Base-by-base conservation (phyloP, 2,113 vertebrate genomes). In the Axis porcinus region DNA sequence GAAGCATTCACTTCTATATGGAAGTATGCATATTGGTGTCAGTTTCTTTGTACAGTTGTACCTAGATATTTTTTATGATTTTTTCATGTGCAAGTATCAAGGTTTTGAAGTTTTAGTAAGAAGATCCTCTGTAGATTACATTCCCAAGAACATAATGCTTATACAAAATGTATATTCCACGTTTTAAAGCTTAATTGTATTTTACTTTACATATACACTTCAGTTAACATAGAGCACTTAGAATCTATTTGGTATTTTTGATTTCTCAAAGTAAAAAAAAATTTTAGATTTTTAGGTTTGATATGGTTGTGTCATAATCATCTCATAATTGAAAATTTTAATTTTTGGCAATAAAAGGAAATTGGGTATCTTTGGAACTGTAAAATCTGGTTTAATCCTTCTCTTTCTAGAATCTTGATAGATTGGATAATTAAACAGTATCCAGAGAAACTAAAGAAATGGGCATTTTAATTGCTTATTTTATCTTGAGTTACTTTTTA, bases 141-240 rank as follows among this genome's bases (percentile, higher is more conserved):
- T 99, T 99, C 99, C 99, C 98, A 97, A 92, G 97, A 98, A 98
- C 98, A 96, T 98, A 99, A 98, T 97, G 97, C 98, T 98, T 99
- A 99, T 98, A 99, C 98, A 97, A 98, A 99, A 97, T 95, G 98
- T 98, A 98, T 99, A 99, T 98, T 98, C 98, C 97, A 98, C 92
- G 74, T 99, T 98, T 98, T 97, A 98, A 99, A 98, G 97, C 98
- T 98, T 98, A 98, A 98, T 98, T 99, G 98, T 99, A 98, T 98
- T 95, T 99, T 98, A 97, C 98, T 98, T 98, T 99, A 91, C 98
- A 84, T 98, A 97, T 94, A 98, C 98, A 97, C 97, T 98, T 86
- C 98, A 97, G 97, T 99, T 99, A 99, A 99, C 98, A 97, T 99
- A 98, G 98, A 99, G 98, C 98, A 99, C 98, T 99, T 99, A 99